A percentile compares a stretch with the other conserved stretches of the same genome.
These are phyloP conservation scores for Phyllotreta striolata DNA, from an alignment of 2,888 invertebrate genomes.

Conservation along the genomic window DNA sequence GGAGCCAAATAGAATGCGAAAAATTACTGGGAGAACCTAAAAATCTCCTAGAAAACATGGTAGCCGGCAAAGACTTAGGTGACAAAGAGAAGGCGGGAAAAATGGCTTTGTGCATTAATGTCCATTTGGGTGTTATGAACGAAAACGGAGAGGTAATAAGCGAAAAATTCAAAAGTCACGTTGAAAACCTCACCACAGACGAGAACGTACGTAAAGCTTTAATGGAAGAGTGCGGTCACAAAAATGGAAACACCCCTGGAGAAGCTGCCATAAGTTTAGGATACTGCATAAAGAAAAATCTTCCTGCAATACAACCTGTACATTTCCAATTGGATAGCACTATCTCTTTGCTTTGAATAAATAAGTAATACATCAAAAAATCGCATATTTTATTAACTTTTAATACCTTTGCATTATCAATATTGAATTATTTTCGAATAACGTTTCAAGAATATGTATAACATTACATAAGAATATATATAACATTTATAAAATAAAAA, in stretches of 20 bases:
- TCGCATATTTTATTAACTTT: too few species aligned
- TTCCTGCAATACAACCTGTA: too few species aligned
- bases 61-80: not conserved
- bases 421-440: too few species aligned
- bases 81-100: conserved; percentile 2
- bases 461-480: too few species aligned
- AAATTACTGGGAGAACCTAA: conserved; percentile 7
- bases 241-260: not conserved
- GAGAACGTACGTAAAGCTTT: not conserved
- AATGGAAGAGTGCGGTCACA: not conserved
- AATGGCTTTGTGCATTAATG: conserved; percentile 5
- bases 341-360: too few species aligned
- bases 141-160: not conserved
- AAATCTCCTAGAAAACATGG: not conserved
- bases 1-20: conserved; percentile 1
- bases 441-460: too few species aligned
- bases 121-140: not conserved
- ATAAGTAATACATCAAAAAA: too few species aligned
- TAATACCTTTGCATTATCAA: too few species aligned
- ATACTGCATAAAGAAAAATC: too few species aligned
- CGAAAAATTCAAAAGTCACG: conserved; percentile 7
- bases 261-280: not conserved
- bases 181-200: not conserved
- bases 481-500: too few species aligned
- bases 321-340: too few species aligned